phyloP scores from a whole-genome alignment of 2,113 vertebrate species.

The Microcebus jonahi region DNA sequence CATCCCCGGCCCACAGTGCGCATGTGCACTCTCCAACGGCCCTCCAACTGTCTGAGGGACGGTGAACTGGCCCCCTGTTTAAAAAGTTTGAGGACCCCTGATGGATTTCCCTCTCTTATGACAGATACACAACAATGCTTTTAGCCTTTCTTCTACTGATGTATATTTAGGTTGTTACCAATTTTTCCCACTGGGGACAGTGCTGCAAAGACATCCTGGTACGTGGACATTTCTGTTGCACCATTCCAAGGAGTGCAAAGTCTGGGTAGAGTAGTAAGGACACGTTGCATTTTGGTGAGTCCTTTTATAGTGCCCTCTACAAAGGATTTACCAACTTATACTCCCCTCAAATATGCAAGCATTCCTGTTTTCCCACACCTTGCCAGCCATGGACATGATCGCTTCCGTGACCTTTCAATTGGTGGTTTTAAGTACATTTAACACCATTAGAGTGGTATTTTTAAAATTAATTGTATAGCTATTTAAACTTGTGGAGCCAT shows the following conservation, averaged over 20 bases:
- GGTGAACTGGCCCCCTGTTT: no score
- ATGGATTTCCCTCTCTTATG: not conserved
- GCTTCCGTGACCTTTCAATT: not conserved
- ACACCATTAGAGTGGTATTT: not conserved
- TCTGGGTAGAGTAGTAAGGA: not conserved
- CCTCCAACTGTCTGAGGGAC: no score
- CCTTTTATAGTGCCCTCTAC: not conserved
- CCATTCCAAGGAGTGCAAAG: not conserved
- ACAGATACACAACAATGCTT: not conserved
- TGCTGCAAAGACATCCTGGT: not conserved
- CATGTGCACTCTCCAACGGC: no score
- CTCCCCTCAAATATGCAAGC: not conserved
- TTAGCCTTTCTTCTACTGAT: not conserved
- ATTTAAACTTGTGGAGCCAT: not conserved
- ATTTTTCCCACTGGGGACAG: not conserved
- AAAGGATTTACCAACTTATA: not conserved
- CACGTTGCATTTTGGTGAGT: not conserved
- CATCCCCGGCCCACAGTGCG: no score
- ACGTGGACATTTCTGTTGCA: not conserved
- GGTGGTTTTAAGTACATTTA: not conserved
- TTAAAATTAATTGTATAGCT: not conserved
- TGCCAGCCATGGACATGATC: not conserved
- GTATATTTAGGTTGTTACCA: not conserved
- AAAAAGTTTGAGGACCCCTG: no score
- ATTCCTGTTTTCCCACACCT: not conserved